Base-by-base conservation (phyloP, 2,113 vertebrate species). In the Phyllostomus hastatus region DNA sequence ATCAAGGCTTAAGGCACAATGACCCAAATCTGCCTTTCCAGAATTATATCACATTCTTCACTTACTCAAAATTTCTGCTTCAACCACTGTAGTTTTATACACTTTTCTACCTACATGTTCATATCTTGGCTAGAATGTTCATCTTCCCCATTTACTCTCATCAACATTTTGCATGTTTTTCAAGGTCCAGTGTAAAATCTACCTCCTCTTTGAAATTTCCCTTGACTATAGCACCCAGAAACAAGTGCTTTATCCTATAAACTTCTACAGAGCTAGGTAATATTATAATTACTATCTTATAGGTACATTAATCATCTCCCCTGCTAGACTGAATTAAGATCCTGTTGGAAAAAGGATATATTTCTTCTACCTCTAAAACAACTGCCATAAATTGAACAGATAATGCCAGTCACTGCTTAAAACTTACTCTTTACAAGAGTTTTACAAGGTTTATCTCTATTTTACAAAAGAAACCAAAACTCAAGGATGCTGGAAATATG, bases 201-300 rank as follows among this genome's bases (percentile, higher is more conserved):
- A 94, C 33, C 20, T 81, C n/a, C 28, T 93, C 78, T 90, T 84
- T 91, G 43, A 88, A 95, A 89, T 52, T 33, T 94, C 43, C n/a
- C 83, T 79, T 95, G 31, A 69, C 10, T 35, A 88, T 2, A 78
- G 22, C 19, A 82, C 52, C 19, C n/a, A 85, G 46, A 80, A 59
- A 16, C 20, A 88, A 91, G 33, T 2, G 43, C 33, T 96, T 90
- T 48, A 41, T 57, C 75, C 82, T 76, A 87, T 69, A 88, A 94
- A 70, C 2, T 79, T 9, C 41, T 75, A 7, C 89, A 94, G 61
- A 95, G 86, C 5, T 10, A 72, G 9, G 9, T 94, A 70, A 70
- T 67, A 81, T 1, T 95, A 15, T 76, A 88, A 80, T 52, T 76
- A 80, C 24, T 88, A 31, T 41, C 50, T 67, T 85, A 89, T 2